phyloP scores from a whole-genome alignment of 92 coral and sea anemone genomes.

The Porites cylindrica region DNA sequence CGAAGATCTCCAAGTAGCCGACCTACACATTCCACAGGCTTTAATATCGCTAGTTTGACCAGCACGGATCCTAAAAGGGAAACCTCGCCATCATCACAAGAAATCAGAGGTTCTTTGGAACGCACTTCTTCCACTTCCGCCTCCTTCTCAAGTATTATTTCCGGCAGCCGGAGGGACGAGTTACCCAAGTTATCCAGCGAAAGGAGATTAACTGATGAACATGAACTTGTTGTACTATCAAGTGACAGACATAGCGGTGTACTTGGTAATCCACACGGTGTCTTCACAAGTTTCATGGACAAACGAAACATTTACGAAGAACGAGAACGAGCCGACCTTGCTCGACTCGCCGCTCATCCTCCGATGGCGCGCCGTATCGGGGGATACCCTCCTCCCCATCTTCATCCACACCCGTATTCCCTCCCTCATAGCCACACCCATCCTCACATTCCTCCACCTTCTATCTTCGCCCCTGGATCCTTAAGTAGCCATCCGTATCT shows the following conservation, averaged over 20 bases:
- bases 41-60: conserved; percentile 85
- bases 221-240: conserved; percentile 69
- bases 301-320: conserved; percentile 80
- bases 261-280: conserved; percentile 54
- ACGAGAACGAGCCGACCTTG: conserved; percentile 79
- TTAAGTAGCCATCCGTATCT: conserved; percentile 65
- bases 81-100: conserved; percentile 52
- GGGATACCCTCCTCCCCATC: conserved; percentile 50
- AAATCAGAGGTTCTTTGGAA: conserved; percentile 65
- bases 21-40: conserved; percentile 70
- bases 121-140: conserved; percentile 43
- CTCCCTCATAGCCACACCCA: conserved; percentile 53
- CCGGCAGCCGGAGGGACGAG: conserved; percentile 66
- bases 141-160: conserved; percentile 31
- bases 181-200: conserved; percentile 47
- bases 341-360: conserved; percentile 74
- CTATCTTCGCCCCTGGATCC: conserved; percentile 75
- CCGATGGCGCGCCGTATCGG: conserved; percentile 63
- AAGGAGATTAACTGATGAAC: conserved; percentile 69
- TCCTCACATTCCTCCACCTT: conserved; percentile 62
- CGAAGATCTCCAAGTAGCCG: conserved; percentile 61
- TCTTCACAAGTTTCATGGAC: conserved; percentile 67
- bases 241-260: conserved; percentile 74
- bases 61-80: conserved; percentile 76
- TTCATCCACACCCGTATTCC: conserved; percentile 41